Evolutionary conservation across 2,888 invertebrate species (phyloP).

Genomic region (Erannis defoliaria): DNA sequence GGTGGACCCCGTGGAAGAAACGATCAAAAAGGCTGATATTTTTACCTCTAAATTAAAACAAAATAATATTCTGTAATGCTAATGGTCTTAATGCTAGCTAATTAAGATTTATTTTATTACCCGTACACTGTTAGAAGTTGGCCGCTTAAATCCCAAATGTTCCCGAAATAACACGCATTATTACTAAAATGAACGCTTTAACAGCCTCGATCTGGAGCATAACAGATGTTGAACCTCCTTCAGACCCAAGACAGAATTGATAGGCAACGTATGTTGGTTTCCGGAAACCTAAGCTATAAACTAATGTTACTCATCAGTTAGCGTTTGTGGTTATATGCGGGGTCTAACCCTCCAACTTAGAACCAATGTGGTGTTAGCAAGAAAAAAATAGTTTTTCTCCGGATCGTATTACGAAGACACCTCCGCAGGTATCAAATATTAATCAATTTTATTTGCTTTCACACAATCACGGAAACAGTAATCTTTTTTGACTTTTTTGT

Average conservation of each 20-base stretch:
- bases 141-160: not conserved
- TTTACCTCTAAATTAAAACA: too few relatives aligned
- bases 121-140: too few relatives aligned
- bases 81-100: too few relatives aligned
- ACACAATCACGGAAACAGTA: too few relatives aligned
- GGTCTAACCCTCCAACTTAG: conserved; percentile 2
- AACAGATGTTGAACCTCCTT: conserved; percentile 16
- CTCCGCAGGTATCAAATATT: too few relatives aligned
- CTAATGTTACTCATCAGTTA: conserved; percentile 13
- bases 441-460: too few relatives aligned
- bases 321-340: conserved; percentile 1
- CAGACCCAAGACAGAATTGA: conserved; percentile 10
- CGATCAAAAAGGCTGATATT: too few relatives aligned
- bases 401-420: not conserved
- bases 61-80: too few relatives aligned
- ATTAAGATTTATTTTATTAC: too few relatives aligned
- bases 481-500: too few relatives aligned
- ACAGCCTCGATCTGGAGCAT: not conserved
- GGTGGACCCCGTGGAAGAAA: too few relatives aligned
- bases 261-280: conserved; percentile 8
- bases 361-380: not conserved
- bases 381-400: not conserved
- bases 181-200: not conserved
- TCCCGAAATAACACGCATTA: not conserved
- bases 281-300: conserved; percentile 20